Conservation (phyloP, 2,888 invertebrate genomes). For the Drosophila antonietae region DNA sequence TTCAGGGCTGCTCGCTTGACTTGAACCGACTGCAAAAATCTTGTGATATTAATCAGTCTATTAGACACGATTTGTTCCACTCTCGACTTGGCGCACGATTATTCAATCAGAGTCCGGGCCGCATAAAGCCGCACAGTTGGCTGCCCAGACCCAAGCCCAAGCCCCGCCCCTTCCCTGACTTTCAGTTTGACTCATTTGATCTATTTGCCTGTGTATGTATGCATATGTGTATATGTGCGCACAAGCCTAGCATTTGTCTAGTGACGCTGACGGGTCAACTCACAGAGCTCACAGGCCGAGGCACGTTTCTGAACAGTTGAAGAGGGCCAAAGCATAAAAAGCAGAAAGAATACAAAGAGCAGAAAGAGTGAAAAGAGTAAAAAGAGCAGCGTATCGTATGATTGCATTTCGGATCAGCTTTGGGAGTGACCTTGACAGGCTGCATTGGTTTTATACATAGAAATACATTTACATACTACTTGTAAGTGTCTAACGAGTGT, state of each 20-base stretch:
- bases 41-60: constrained; percentile 80
- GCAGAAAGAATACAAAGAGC: not conserved
- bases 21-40: constrained; percentile 66
- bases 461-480: not conserved
- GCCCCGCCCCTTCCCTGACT: not conserved
- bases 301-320: not conserved
- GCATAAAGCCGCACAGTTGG: constrained; percentile 53
- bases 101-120: constrained; percentile 68
- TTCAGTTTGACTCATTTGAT: constrained; percentile 1
- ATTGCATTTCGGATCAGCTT: constrained; percentile 31
- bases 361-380: not conserved
- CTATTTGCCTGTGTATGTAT: not conserved
- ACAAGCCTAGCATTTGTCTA: constrained; percentile 38
- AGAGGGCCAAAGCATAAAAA: not conserved
- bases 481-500: not conserved
- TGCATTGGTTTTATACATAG: not conserved
- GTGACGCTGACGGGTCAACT: constrained; percentile 24
- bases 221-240: not conserved
- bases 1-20: constrained; percentile 54
- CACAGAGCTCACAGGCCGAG: constrained; percentile 3
- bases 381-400: constrained; percentile 15
- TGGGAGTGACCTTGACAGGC: constrained; percentile 41
- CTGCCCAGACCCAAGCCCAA: constrained; percentile 28
- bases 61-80: constrained; percentile 79
- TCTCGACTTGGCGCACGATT: constrained; percentile 67